Percentiles rank a stretch among this genome's conserved stretches.
phyloP scores from a whole-genome alignment of 2,888 invertebrate genomes.

The Zaprionus bogoriensis region DNA sequence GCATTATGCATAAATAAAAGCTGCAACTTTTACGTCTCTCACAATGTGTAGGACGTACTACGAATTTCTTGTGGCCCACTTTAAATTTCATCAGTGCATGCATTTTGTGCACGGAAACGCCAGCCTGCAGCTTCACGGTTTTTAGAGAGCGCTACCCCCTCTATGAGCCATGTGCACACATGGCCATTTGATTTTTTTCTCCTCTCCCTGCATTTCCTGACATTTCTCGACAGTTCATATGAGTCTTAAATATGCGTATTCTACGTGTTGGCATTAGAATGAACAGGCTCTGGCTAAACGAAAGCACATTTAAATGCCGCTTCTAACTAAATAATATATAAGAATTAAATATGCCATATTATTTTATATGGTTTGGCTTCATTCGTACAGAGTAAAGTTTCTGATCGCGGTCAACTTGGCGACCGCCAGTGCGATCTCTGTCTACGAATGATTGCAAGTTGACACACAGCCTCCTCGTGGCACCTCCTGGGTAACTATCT shows the following conservation, averaged over 20 bases:
- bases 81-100: conserved; percentile 53
- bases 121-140: conserved; percentile 24
- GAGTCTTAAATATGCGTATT: conserved; percentile 17
- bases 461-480: too few species aligned
- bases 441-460: too few species aligned
- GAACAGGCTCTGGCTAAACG: not conserved
- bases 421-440: too few species aligned
- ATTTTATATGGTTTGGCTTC: too few species aligned
- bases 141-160: too few species aligned
- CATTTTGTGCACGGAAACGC: conserved; percentile 27
- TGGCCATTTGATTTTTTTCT: conserved; percentile 16
- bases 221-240: conserved; percentile 8
- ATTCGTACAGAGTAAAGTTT: too few species aligned
- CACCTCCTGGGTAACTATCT: too few species aligned
- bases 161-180: too few species aligned
- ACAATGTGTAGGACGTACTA: conserved; percentile 6
- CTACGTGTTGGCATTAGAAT: conserved; percentile 25
- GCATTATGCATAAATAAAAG: conserved; percentile 15
- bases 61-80: conserved; percentile 31
- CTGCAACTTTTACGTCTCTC: conserved; percentile 21
- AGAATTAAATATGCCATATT: too few species aligned
- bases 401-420: too few species aligned
- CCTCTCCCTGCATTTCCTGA: conserved; percentile 12
- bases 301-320: not conserved
- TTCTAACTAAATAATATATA: too few species aligned